These are phyloP conservation scores for Chironomus tepperi DNA, from an alignment of 1,140 invertebrate species.

Conservation along the genomic window DNA sequence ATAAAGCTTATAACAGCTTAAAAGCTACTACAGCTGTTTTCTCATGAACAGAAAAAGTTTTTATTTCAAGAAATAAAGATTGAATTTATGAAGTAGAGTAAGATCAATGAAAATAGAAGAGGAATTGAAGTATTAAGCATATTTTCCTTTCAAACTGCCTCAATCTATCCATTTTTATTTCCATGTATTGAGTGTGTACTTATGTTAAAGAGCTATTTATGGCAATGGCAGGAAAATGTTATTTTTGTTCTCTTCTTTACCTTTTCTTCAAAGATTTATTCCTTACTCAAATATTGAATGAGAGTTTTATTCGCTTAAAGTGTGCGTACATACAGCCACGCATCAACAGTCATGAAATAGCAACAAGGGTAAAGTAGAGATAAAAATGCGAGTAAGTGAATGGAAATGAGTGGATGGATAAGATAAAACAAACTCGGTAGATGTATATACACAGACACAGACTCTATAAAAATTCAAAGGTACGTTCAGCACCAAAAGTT, in stretches of 20 bases:
- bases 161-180: neutral
- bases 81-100: too few species aligned
- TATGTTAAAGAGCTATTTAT: neutral
- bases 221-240: too few species aligned
- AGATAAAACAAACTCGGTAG: too few species aligned
- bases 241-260: too few species aligned
- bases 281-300: neutral
- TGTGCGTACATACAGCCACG: neutral
- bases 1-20: too few species aligned
- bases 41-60: too few species aligned
- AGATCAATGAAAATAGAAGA: too few species aligned
- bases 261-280: neutral
- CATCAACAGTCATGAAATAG: neutral
- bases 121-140: neutral
- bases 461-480: neutral
- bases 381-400: neutral
- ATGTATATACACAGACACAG: too few species aligned
- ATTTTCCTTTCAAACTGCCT: neutral
- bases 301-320: neutral
- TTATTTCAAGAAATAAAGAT: too few species aligned
- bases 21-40: too few species aligned
- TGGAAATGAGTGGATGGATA: too few species aligned
- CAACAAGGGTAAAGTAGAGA: neutral
- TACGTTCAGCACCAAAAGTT: neutral
- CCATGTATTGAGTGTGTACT: neutral